Evolutionary conservation across 1,140 invertebrate genomes (phyloP).

Genomic region (Drosophila prosaltans): DNA sequence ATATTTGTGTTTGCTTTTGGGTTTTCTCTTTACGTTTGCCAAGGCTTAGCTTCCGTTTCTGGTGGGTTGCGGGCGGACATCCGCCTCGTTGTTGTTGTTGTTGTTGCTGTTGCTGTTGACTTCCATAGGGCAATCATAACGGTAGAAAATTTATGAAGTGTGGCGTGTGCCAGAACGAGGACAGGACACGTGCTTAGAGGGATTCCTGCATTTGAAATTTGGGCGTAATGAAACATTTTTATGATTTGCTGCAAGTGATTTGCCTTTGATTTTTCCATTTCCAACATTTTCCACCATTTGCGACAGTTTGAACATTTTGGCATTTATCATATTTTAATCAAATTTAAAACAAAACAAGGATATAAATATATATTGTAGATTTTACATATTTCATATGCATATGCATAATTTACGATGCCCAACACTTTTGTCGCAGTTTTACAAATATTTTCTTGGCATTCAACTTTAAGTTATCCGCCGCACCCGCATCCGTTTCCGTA

Average conservation of each 20-base stretch:
- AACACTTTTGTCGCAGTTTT: constrained; percentile 61
- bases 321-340: constrained; percentile 77
- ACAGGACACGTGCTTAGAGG: constrained; percentile 45
- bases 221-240: constrained; percentile 71
- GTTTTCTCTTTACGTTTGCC: constrained; percentile 58
- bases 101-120: constrained; percentile 58
- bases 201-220: constrained; percentile 69
- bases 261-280: constrained; percentile 75
- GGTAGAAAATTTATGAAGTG: constrained; percentile 82
- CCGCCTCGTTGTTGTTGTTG: constrained; percentile 52
- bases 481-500: constrained; percentile 74
- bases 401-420: constrained; percentile 67
- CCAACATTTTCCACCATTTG: constrained; percentile 5
- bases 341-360: constrained; percentile 31
- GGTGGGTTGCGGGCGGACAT: constrained; percentile 52
- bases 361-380: neutral
- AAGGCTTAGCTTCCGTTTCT: constrained; percentile 69
- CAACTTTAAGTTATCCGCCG: constrained; percentile 56
- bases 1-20: constrained; percentile 57
- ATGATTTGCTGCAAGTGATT: constrained; percentile 68
- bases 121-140: constrained; percentile 78
- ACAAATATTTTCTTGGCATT: constrained; percentile 54
- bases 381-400: constrained; percentile 20
- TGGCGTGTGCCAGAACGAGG: constrained; percentile 65
- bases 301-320: constrained; percentile 43